phyloP scores from a whole-genome alignment of 2,797 vertebrate species.

The Remorina albescens region DNA sequence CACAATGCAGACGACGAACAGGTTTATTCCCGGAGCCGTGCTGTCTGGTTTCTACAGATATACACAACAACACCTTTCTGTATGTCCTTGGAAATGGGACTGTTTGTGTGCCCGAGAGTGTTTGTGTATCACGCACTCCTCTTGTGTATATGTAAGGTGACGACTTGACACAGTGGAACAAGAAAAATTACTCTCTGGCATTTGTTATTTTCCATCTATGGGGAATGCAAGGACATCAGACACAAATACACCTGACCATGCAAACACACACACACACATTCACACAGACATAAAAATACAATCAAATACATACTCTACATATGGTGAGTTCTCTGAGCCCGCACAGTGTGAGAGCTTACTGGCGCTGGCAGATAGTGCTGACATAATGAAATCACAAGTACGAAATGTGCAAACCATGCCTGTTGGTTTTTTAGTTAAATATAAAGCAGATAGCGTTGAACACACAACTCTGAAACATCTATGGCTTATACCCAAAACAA shows the following conservation, averaged over 20 bases:
- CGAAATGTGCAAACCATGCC: constrained; percentile 2
- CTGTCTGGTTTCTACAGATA: constrained; percentile 61
- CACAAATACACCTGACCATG: constrained; percentile 54
- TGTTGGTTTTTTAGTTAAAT: constrained; percentile 41
- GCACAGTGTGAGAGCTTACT: constrained; percentile 4
- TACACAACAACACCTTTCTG: constrained; percentile 74
- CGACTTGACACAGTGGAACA: constrained; percentile 59
- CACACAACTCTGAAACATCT: constrained; percentile 2
- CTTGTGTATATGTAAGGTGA: constrained; percentile 63
- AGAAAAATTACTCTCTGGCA: constrained; percentile 64
- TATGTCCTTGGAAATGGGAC: constrained; percentile 56
- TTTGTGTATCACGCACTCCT: constrained; percentile 65
- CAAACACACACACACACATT: constrained; percentile 12
- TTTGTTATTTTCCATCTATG: constrained; percentile 63
- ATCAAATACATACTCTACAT: constrained; percentile 7
- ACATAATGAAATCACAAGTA: constrained; percentile 40
- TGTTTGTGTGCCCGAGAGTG: constrained; percentile 71
- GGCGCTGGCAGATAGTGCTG: constrained; percentile 19
- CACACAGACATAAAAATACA: constrained; percentile 10
- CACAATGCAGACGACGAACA: constrained; percentile 44
- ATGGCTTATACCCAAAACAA: not conserved
- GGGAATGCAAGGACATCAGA: constrained; percentile 34
- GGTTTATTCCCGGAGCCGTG: constrained; percentile 52
- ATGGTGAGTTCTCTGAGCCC: not conserved
- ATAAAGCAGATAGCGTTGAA: constrained; percentile 25